Conservation (phyloP, 2,113 vertebrate species). For the Marmota flaviventris region DNA sequence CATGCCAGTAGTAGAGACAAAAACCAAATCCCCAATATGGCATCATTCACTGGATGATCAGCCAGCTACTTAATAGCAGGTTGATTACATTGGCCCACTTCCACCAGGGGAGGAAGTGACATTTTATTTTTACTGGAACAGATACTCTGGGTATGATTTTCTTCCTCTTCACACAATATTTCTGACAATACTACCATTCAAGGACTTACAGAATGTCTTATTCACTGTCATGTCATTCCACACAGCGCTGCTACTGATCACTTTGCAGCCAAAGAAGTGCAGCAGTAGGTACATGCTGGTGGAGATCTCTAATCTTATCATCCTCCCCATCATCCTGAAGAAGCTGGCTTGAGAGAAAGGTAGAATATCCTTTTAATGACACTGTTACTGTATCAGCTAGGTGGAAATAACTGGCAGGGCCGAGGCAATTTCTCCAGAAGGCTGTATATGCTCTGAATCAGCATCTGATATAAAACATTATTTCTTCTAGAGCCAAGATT, state of each 20-base stretch:
- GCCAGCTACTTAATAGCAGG: background rate
- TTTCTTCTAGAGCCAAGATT: background rate
- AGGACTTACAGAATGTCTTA: background rate
- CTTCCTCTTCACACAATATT: background rate
- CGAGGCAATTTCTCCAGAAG: background rate
- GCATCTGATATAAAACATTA: background rate
- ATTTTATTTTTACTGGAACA: background rate
- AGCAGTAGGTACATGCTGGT: background rate
- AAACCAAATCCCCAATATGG: too few relatives aligned
- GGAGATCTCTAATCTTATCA: background rate
- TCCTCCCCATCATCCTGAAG: background rate
- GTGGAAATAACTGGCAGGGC: background rate
- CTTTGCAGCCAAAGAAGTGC: background rate
- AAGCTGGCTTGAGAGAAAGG: background rate
- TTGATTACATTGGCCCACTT: background rate
- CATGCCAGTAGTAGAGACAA: background rate
- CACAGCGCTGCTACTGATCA: background rate
- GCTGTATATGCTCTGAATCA: too few relatives aligned
- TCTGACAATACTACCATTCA: background rate
- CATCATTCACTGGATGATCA: background rate
- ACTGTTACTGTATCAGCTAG: background rate
- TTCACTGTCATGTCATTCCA: too few relatives aligned
- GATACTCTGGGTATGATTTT: background rate
- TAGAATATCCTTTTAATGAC: background rate
- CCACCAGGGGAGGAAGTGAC: too few relatives aligned